Percentiles rank a stretch among this genome's conserved stretches.
Conservation (phyloP, 2,113 vertebrate species). For the Notarius lentiginosus region DNA sequence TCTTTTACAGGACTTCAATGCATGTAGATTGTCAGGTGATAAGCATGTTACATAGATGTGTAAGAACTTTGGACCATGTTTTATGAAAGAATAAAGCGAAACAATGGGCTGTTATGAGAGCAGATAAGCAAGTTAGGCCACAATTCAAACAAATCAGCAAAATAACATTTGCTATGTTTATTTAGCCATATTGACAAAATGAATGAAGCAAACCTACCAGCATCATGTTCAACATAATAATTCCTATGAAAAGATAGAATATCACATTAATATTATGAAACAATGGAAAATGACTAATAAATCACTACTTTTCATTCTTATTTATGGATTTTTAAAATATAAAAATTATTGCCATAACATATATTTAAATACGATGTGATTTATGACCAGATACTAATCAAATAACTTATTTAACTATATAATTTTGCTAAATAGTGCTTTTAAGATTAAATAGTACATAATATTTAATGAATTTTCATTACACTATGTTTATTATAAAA, state of each 20-base stretch:
- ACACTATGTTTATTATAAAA: neutral
- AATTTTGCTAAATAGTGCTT: neutral
- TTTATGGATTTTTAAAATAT: neutral
- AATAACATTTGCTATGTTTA: neutral
- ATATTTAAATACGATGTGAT: neutral
- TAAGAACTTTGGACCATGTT: conserved; percentile 29
- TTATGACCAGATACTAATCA: neutral
- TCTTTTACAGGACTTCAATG: conserved; percentile 3
- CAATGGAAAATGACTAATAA: neutral
- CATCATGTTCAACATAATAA: conserved; percentile 46
- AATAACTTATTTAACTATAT: neutral
- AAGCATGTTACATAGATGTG: conserved; percentile 1
- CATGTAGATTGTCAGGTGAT: conserved; percentile 17
- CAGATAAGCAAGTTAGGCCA: conserved; percentile 2
- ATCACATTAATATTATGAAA: neutral
- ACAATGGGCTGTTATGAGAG: neutral
- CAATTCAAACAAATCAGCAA: neutral
- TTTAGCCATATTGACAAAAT: neutral
- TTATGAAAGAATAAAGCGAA: conserved; percentile 13
- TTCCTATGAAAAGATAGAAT: conserved; percentile 53
- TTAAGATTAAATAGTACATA: neutral
- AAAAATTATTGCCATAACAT: neutral
- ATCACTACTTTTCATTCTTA: neutral
- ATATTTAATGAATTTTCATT: neutral
- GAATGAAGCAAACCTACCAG: conserved; percentile 59